phyloP scores from a whole-genome alignment of 1,140 invertebrate genomes.

The Hypsibius dujardini region DNA sequence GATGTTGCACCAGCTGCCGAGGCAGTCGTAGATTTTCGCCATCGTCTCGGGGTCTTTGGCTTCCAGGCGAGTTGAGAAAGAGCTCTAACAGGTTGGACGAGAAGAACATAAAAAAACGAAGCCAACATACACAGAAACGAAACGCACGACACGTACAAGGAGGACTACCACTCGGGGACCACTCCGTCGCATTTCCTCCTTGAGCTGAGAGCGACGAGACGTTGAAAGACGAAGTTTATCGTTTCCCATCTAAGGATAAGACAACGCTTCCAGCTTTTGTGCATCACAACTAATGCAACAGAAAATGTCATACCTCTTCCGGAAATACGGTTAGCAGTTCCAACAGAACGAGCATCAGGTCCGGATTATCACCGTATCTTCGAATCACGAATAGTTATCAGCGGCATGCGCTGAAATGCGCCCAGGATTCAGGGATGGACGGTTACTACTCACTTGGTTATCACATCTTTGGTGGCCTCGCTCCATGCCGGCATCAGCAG shows the following conservation, averaged over 20 bases:
- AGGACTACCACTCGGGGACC: not conserved
- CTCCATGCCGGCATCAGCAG: not conserved
- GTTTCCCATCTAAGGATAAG: not conserved
- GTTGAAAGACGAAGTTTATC: not conserved
- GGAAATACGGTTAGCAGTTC: not conserved
- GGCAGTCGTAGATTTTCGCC: conserved; percentile 8
- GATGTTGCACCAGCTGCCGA: not conserved
- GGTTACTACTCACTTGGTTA: no score
- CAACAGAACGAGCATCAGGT: not conserved
- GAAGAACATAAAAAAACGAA: no score
- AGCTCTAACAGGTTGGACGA: no score
- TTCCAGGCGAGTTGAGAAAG: no score
- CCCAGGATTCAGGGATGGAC: no score
- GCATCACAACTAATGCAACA: not conserved
- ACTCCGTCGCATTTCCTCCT: not conserved
- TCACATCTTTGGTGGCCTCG: not conserved
- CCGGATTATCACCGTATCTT: not conserved
- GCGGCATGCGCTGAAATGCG: not conserved
- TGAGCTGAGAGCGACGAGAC: not conserved
- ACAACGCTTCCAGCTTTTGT: not conserved
- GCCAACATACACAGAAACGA: no score
- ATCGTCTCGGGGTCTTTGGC: not conserved
- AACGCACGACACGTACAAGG: not conserved
- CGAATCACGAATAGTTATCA: not conserved
- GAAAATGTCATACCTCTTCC: not conserved